Conservation (phyloP, 2,888 invertebrate genomes). For the Phytoseiulus persimilis region DNA sequence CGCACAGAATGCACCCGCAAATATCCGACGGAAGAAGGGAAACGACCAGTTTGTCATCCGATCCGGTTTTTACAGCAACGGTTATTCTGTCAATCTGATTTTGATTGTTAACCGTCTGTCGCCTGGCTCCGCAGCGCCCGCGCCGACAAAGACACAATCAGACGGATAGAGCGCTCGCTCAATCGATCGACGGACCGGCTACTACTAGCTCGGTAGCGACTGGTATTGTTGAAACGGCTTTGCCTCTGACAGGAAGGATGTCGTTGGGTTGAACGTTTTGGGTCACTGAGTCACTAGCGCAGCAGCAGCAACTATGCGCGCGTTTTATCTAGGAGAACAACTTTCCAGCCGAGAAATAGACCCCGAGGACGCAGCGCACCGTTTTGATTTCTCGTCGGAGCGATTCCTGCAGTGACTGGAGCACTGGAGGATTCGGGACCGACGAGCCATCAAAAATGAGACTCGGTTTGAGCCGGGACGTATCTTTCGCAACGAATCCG, state of each 20-base stretch:
- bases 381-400: neutral
- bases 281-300: constrained; percentile 5
- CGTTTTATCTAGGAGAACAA: neutral
- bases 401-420: no score
- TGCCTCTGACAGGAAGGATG: constrained; percentile 5
- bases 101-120: neutral
- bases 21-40: neutral
- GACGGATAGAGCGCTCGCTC: neutral
- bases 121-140: neutral
- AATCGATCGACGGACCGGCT: neutral
- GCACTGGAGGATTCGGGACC: no score
- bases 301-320: neutral
- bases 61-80: neutral
- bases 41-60: neutral
- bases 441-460: no score
- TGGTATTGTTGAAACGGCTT: neutral
- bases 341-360: neutral
- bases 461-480: no score
- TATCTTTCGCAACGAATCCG: no score
- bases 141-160: neutral
- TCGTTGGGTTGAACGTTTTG: constrained; percentile 5
- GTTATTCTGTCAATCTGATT: neutral
- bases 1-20: neutral
- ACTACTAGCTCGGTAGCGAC: neutral
- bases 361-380: neutral